Percentiles rank a stretch among this genome's conserved stretches.
These are phyloP conservation scores for Archaeoteleia sp. DNA, from an alignment of 2,888 invertebrate species.

Conservation along the genomic window DNA sequence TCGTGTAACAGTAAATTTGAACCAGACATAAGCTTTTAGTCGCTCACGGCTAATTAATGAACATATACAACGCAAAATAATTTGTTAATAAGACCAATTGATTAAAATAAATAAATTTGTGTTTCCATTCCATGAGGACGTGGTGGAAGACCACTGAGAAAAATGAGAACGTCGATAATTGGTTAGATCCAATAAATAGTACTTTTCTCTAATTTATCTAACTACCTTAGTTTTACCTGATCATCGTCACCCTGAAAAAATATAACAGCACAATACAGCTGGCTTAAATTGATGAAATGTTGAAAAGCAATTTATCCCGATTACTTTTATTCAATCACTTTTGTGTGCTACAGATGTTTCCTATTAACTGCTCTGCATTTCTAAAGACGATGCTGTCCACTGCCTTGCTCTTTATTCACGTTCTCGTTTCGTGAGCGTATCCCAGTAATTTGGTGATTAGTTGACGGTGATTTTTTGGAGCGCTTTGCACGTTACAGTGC, in stretches of 20 bases:
- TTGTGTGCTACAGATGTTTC: slow-evolving; percentile 41
- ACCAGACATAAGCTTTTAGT: too few species aligned
- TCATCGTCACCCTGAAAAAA: neutral
- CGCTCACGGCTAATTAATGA: too few species aligned
- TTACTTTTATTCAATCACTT: slow-evolving; percentile 37
- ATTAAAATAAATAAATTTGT: too few species aligned
- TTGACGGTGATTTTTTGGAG: slow-evolving; percentile 20
- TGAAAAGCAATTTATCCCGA: slow-evolving; percentile 45
- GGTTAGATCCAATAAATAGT: too few species aligned
- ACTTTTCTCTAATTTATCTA: too few species aligned
- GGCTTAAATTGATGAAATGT: slow-evolving; percentile 46
- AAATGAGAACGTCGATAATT: too few species aligned
- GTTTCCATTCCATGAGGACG: too few species aligned
- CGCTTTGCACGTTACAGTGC: slow-evolving; percentile 23
- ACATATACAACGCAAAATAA: too few species aligned
- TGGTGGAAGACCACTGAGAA: too few species aligned
- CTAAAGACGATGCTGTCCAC: slow-evolving; percentile 38
- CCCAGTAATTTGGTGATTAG: slow-evolving; percentile 42
- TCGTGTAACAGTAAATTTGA: too few species aligned
- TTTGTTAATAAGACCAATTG: too few species aligned
- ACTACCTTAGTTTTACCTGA: neutral
- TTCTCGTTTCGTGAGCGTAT: slow-evolving; percentile 40
- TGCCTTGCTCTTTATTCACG: slow-evolving; percentile 33
- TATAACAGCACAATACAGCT: slow-evolving; percentile 33
- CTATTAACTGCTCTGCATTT: slow-evolving; percentile 47